Evolutionary conservation across 1,140 invertebrate species (phyloP).

Genomic region (Drosophila mauritiana): DNA sequence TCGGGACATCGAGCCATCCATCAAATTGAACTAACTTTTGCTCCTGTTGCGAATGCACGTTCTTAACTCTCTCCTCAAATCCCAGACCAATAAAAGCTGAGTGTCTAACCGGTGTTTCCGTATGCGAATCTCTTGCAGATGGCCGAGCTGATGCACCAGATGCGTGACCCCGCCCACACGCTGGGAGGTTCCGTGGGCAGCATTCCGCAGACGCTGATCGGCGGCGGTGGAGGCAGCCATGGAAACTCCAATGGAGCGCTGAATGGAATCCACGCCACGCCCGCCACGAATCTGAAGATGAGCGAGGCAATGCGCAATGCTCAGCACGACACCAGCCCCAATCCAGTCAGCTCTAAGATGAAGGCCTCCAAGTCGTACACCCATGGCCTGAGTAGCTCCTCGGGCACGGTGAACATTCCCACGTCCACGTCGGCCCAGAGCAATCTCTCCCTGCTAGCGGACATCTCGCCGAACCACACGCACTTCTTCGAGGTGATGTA

Average conservation of each 20-base stretch:
- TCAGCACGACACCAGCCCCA: slow-evolving; percentile 82
- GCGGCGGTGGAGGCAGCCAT: slow-evolving; percentile 38
- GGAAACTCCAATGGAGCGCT: slow-evolving; percentile 53
- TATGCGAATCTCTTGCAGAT: slow-evolving; percentile 55
- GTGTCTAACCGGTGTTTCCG: slow-evolving; percentile 8
- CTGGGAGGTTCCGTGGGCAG: slow-evolving; percentile 83
- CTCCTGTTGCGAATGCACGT: slow-evolving; percentile 46
- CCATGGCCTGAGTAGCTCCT: slow-evolving; percentile 80
- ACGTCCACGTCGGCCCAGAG: slow-evolving; percentile 78
- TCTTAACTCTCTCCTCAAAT: slow-evolving; percentile 4
- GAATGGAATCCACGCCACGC: slow-evolving; percentile 75
- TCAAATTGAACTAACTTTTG: slow-evolving; percentile 27
- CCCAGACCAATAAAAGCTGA: slow-evolving; percentile 4
- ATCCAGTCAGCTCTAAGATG: slow-evolving; percentile 79
- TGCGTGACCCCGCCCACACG: slow-evolving; percentile 83
- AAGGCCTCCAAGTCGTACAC: slow-evolving; percentile 84
- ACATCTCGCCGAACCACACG: slow-evolving; percentile 92
- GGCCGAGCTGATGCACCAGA: slow-evolving; percentile 84
- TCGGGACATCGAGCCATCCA: slow-evolving; percentile 11
- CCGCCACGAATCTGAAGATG: slow-evolving; percentile 80
- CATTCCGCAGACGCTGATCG: slow-evolving; percentile 81
- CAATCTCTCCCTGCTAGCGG: slow-evolving; percentile 88
- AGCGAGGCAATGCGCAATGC: slow-evolving; percentile 76
- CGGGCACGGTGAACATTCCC: slow-evolving; percentile 83
- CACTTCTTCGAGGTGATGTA: slow-evolving; percentile 95